Percentiles rank a stretch among this genome's conserved stretches.
Conservation (phyloP, 30 jellyfish, hydroid and myxozoan genomes). For the Mastigias papua region DNA sequence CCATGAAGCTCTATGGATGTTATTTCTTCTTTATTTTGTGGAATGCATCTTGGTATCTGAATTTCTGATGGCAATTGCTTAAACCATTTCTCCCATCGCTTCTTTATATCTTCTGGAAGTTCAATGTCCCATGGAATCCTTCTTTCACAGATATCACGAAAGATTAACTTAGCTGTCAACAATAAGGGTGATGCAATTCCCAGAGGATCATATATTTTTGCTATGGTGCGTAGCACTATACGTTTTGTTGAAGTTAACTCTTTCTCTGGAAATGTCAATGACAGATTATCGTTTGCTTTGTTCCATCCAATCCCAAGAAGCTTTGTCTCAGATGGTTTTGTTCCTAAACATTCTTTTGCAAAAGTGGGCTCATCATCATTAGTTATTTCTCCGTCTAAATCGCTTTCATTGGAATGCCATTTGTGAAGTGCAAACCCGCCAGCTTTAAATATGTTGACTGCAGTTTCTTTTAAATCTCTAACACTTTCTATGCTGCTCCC, state of each 20-base stretch:
- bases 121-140: too few relatives aligned
- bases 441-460: conserved; percentile 43
- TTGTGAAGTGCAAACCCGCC: conserved; percentile 64
- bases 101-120: conserved; percentile 33
- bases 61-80: conserved; percentile 39
- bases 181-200: conserved; percentile 67
- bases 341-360: too few relatives aligned
- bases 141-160: too few relatives aligned
- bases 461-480: conserved; percentile 24
- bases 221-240: conserved; percentile 46
- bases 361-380: too few relatives aligned
- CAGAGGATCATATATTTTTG: conserved; percentile 75
- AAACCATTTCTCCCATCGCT: conserved; percentile 69
- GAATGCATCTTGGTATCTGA: conserved; percentile 70
- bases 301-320: too few relatives aligned
- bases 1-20: conserved; percentile 63
- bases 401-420: too few relatives aligned
- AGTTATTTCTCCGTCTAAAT: conserved; percentile 28
- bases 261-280: conserved; percentile 42
- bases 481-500: conserved; percentile 4
- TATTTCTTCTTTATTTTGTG: conserved; percentile 15
- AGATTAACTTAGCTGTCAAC: conserved; percentile 48
- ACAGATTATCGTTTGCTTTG: too few relatives aligned
- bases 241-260: conserved; percentile 33
- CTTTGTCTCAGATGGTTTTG: too few relatives aligned